These are phyloP conservation scores for Tylochromis polylepis DNA, from an alignment of 2,113 vertebrate genomes.

Conservation along the genomic window DNA sequence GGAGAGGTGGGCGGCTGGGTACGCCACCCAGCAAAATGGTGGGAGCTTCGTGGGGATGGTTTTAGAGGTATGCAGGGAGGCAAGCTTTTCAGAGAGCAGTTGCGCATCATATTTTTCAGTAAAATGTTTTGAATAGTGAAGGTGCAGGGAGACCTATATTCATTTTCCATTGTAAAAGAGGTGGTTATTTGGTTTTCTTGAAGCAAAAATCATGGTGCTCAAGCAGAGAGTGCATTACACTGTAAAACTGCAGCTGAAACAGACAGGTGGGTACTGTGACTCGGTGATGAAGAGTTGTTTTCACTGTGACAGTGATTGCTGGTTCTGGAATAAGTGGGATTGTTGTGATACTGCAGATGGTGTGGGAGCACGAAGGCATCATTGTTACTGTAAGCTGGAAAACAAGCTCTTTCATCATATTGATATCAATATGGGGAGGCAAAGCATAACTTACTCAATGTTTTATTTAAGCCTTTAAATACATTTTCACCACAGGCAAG, in stretches of 20 bases:
- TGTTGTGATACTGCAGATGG: neutral
- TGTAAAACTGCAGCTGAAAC: neutral
- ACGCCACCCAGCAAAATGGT: slow-evolving; percentile 25
- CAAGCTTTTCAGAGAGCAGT: neutral
- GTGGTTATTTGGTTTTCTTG: neutral
- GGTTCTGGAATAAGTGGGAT: neutral
- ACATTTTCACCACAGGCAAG: neutral
- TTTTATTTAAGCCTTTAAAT: neutral
- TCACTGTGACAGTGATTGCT: neutral
- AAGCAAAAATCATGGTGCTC: neutral
- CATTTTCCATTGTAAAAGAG: neutral
- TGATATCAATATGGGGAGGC: neutral
- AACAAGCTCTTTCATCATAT: neutral
- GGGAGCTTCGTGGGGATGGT: neutral
- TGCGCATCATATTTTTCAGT: neutral
- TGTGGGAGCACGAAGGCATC: neutral
- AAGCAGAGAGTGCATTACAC: neutral
- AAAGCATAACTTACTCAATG: neutral
- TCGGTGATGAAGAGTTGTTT: neutral
- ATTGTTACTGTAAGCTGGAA: neutral
- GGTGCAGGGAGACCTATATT: neutral
- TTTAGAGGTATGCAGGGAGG: neutral
- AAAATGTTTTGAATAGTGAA: neutral
- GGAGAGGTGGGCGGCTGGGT: slow-evolving; percentile 48
- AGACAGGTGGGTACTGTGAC: neutral